Evolutionary conservation across 1,140 invertebrate genomes (phyloP).

Genomic region (Pararge aegeria): DNA sequence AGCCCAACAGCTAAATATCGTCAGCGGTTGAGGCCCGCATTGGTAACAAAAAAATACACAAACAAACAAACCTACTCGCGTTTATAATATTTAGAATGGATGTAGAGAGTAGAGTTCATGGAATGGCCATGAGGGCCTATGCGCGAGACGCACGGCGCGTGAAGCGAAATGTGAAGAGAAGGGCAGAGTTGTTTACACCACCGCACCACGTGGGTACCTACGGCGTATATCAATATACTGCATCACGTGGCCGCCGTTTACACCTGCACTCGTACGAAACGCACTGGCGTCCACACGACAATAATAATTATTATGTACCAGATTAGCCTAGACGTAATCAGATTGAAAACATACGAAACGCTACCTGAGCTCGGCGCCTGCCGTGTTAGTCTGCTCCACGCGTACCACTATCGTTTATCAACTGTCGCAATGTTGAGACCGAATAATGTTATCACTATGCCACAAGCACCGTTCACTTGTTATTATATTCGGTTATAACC

Average conservation of each 20-base stretch:
- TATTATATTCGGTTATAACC: constrained; percentile 53
- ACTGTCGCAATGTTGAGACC: constrained; percentile 9
- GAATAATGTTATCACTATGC: constrained; percentile 36
- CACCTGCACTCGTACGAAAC: constrained; percentile 44
- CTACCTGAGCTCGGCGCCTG: constrained; percentile 72
- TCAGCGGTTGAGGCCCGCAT: too few species aligned
- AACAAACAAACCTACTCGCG: too few species aligned
- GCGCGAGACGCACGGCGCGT: too few species aligned
- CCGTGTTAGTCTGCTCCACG: constrained; percentile 57
- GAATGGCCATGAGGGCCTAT: too few species aligned
- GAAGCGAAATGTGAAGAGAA: constrained; percentile 41
- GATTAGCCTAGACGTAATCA: constrained; percentile 55
- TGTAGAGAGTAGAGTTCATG: too few species aligned
- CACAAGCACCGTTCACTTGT: constrained; percentile 55
- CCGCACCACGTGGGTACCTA: constrained; percentile 68
- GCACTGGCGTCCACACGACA: constrained; percentile 32
- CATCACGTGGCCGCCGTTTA: constrained; percentile 54
- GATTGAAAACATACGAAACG: constrained; percentile 68
- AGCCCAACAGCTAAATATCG: too few species aligned
- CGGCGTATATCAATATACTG: constrained; percentile 43
- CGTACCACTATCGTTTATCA: constrained; percentile 47
- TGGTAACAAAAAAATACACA: too few species aligned
- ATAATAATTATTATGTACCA: constrained; percentile 33
- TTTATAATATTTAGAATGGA: too few species aligned
- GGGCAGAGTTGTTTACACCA: constrained; percentile 71